A percentile compares a stretch with the other conserved stretches of the same genome.
Evolutionary conservation across 2,797 vertebrate species (phyloP).

Genomic region (Xerus rutilus): DNA sequence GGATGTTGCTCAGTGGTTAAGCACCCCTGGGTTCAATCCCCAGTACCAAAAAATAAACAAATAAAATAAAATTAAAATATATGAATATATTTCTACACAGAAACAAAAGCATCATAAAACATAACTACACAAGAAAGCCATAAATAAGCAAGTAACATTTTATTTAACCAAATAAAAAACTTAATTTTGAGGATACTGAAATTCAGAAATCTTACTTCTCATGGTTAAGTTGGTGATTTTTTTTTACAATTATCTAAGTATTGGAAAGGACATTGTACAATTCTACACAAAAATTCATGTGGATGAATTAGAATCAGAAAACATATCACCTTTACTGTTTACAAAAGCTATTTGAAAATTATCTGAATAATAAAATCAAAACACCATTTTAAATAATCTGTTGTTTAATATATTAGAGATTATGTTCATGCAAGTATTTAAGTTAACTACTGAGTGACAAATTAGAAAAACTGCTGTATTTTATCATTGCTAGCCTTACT

Average conservation of each 20-base stretch:
- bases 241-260: not conserved
- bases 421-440: not conserved
- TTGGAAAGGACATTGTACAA: not conserved
- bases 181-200: not conserved
- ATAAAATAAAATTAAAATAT: not conserved
- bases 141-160: slow-evolving; percentile 11
- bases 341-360: not conserved
- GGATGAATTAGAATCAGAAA: not conserved
- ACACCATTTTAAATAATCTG: not conserved
- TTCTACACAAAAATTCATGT: not conserved
- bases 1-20: too few relatives aligned
- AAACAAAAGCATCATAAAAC: slow-evolving; percentile 61
- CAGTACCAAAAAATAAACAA: too few relatives aligned
- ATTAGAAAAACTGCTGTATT: not conserved
- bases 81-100: slow-evolving; percentile 70
- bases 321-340: not conserved
- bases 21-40: too few relatives aligned
- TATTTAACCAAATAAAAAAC: not conserved
- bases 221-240: not conserved
- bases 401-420: not conserved
- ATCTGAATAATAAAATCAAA: not conserved
- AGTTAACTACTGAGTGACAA: not conserved
- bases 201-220: not conserved
- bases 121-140: slow-evolving; percentile 53
- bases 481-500: not conserved